phyloP scores from a whole-genome alignment of 2,888 invertebrate species.

The Dryobota labecula region DNA sequence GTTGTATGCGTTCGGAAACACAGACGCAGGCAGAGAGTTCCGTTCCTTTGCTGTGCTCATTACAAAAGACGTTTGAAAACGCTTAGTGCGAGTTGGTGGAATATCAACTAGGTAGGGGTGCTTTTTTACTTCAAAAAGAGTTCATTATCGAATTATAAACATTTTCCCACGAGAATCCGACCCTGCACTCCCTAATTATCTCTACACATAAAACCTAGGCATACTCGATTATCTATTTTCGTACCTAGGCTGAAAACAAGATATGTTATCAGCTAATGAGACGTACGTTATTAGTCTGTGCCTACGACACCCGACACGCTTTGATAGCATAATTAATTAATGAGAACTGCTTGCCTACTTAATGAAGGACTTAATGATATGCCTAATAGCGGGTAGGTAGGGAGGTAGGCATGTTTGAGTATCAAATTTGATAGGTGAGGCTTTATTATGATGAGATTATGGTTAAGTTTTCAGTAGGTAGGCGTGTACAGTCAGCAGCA shows the following conservation, averaged over 20 bases:
- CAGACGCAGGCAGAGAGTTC: too few relatives aligned
- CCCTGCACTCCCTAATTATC: constrained; percentile 17
- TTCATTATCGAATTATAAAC: background rate
- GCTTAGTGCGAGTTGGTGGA: too few relatives aligned
- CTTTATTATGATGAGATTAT: background rate
- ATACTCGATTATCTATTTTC: background rate
- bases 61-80: too few relatives aligned
- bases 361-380: constrained; percentile 42
- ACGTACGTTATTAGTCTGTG: constrained; percentile 40
- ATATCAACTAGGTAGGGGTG: too few relatives aligned
- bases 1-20: too few relatives aligned
- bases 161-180: background rate
- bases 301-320: constrained; percentile 46
- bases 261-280: constrained; percentile 47
- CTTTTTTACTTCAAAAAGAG: too few relatives aligned
- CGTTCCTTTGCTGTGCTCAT: too few relatives aligned
- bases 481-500: background rate
- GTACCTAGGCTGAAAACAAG: constrained; percentile 3
- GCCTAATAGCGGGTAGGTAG: background rate
- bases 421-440: constrained; percentile 44
- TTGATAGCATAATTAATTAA: constrained; percentile 54
- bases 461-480: background rate
- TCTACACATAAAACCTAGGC: constrained; percentile 8
- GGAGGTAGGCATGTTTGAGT: constrained; percentile 1
- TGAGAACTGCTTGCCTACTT: constrained; percentile 45